Conservation (phyloP, 2,113 vertebrate genomes). For the Azemiops feae region DNA sequence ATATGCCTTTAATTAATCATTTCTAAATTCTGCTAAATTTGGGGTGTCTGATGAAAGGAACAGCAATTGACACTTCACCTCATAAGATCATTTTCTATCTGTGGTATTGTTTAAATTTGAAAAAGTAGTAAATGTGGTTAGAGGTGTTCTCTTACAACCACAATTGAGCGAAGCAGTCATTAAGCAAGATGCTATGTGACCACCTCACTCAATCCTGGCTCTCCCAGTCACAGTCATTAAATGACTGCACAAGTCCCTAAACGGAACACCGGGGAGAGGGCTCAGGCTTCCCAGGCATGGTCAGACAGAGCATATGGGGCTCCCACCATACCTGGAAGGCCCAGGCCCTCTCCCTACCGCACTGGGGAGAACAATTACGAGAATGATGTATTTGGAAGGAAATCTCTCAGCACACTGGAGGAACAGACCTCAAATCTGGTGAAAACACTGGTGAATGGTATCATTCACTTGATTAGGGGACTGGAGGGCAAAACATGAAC, state of each 20-base stretch:
- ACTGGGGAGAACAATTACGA: not conserved
- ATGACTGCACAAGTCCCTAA: not conserved
- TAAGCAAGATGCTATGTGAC: not conserved
- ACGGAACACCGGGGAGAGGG: not conserved
- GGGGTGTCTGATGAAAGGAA: not conserved
- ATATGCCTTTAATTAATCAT: not conserved
- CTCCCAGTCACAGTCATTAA: not conserved
- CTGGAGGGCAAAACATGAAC: not conserved
- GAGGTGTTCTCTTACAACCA: not conserved
- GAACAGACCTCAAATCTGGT: not conserved
- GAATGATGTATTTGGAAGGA: not conserved
- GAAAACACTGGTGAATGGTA: not conserved
- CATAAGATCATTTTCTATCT: not conserved
- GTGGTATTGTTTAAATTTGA: not conserved
- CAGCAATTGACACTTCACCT: not conserved
- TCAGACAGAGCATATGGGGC: not conserved
- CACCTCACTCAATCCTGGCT: not conserved
- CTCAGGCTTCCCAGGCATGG: not conserved
- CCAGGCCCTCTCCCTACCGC: not conserved
- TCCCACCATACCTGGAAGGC: not conserved
- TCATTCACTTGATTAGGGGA: not conserved
- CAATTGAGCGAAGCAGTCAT: not conserved
- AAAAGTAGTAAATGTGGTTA: not conserved
- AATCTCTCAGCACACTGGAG: not conserved
- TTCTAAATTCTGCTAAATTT: not conserved